These are phyloP conservation scores for Phainopepla nitens DNA, from an alignment of 2,113 vertebrate species.

Conservation along the genomic window DNA sequence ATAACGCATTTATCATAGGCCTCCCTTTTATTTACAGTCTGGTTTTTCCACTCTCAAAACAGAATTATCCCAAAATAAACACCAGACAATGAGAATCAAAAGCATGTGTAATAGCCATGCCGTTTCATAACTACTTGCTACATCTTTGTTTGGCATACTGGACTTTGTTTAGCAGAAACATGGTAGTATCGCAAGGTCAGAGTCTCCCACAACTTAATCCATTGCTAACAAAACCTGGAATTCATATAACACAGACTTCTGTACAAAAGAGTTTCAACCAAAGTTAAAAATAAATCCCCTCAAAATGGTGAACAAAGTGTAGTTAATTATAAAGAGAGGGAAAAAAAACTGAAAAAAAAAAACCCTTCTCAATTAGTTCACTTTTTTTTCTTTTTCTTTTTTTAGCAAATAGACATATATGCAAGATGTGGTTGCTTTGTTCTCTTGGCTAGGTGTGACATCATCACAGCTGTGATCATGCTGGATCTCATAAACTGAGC, in stretches of 20 bases:
- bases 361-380: background rate
- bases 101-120: constrained; percentile 1
- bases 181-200: constrained; percentile 14
- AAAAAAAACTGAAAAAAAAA: fast-evolving
- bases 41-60: background rate
- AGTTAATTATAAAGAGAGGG: background rate
- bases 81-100: constrained; percentile 30
- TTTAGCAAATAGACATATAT: background rate
- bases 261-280: background rate
- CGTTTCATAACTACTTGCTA: constrained; percentile 28
- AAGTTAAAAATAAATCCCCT: background rate
- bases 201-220: background rate
- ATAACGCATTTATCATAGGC: background rate
- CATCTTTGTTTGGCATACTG: constrained; percentile 37
- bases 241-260: background rate
- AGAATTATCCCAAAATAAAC: constrained; percentile 43
- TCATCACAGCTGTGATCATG: background rate
- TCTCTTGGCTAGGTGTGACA: background rate
- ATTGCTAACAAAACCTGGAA: background rate
- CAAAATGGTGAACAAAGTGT: background rate
- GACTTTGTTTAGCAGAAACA: constrained; percentile 41
- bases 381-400: background rate
- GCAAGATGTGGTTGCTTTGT: background rate
- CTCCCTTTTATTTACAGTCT: constrained; percentile 32
- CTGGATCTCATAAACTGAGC: background rate